These are phyloP conservation scores for Gila orcuttii DNA, from an alignment of 2,113 vertebrate genomes.

Conservation along the genomic window DNA sequence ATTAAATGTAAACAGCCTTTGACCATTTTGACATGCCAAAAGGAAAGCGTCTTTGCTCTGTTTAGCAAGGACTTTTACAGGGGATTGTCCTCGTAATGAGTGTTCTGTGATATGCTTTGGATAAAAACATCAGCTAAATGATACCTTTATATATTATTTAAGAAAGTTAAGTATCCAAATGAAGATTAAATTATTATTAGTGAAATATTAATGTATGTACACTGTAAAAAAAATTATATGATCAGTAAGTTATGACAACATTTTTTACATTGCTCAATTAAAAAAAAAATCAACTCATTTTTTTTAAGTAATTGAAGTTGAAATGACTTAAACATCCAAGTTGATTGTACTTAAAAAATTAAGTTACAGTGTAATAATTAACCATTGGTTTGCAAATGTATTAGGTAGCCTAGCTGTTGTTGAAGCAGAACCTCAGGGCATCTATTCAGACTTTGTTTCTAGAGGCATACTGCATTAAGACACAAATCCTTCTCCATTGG, in stretches of 20 bases:
- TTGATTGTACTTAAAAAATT: no score
- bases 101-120: not conserved
- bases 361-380: not conserved
- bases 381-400: not conserved
- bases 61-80: not conserved
- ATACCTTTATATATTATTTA: not conserved
- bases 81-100: not conserved
- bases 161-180: not conserved
- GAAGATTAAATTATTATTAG: not conserved
- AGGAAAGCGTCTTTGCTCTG: not conserved
- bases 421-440: not conserved
- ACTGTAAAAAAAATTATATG: no score
- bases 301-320: no score
- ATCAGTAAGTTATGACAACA: no score
- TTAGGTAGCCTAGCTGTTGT: not conserved
- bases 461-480: not conserved
- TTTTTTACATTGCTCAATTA: no score
- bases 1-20: not conserved
- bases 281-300: no score
- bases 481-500: constrained; percentile 29
- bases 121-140: not conserved
- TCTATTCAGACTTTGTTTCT: not conserved
- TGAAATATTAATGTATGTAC: not conserved
- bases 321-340: no score
- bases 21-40: not conserved